These are phyloP conservation scores for Mamestra brassicae DNA, from an alignment of 2,888 invertebrate species.

Conservation along the genomic window DNA sequence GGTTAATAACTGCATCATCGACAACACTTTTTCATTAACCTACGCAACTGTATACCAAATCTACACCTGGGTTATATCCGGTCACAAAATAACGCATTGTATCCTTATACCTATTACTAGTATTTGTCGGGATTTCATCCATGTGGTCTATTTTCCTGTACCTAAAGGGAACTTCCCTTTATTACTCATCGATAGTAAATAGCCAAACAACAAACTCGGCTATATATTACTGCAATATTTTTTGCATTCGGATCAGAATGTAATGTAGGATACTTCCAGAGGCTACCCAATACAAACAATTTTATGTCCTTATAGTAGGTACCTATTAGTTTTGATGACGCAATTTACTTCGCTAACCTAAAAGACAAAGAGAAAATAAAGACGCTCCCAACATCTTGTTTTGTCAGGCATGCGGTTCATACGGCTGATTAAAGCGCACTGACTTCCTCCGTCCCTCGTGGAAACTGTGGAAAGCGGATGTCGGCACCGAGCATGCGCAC, in stretches of 20 bases:
- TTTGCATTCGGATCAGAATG: background rate
- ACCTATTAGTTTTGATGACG: background rate
- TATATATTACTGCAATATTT: background rate
- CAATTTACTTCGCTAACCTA: conserved; percentile 17
- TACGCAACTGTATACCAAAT: background rate
- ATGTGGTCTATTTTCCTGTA: background rate
- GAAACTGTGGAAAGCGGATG: conserved; percentile 50
- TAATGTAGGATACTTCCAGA: background rate
- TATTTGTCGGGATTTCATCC: background rate
- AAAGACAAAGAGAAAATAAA: conserved; percentile 20
- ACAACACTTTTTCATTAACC: background rate
- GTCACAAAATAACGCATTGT: background rate
- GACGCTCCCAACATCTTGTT: conserved; percentile 25
- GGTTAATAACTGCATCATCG: background rate
- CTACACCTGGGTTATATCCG: background rate
- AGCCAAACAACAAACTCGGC: background rate
- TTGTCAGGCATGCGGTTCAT: conserved; percentile 7
- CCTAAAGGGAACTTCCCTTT: too few species aligned
- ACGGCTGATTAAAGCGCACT: conserved; percentile 23
- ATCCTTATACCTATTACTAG: background rate
- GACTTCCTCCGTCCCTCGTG: conserved; percentile 13
- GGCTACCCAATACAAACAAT: background rate
- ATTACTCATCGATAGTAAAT: background rate
- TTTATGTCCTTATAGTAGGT: background rate
- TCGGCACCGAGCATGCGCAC: conserved; percentile 37